Base-by-base conservation (phyloP, 2,113 vertebrate species). In the Benthochromis sp. region DNA sequence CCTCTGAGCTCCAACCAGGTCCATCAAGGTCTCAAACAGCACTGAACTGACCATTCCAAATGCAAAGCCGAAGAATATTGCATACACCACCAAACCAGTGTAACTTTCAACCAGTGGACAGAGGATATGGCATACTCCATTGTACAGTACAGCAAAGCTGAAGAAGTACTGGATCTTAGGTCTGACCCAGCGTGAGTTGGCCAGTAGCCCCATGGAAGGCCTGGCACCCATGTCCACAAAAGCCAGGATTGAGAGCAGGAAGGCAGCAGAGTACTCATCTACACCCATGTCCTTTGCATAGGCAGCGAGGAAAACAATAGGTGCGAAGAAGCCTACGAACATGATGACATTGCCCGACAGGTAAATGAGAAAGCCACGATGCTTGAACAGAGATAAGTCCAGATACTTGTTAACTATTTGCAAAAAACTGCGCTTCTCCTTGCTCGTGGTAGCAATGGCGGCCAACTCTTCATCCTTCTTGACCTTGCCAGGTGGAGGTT, bases 131-230 rank as follows among this genome's bases (percentile, higher is more conserved):
- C 98, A 99, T 24, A 99, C 24, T 0, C 99, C 99, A 38, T 97
- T 99, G 93, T 98, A 99, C 12, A 99, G 94, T 29, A 99, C 94
- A 2, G 98, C 97, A 83, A 98, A 97, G 93, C 98, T 97, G 88
- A 99, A 99, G 95, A 99, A 98, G 79, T 99, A 99, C 90, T 99
- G 98, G 90, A 99, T 99, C 89, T 91, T 97, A 85, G 98, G 98
- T 8, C 98, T 96, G 50, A 99, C 73, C 94, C 97, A 95, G 61
- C 93, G 97, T 1, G 98, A 97, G 94, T 99, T 99, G 84, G 98
- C 98, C 88, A 99, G 87, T 0, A 99, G 94, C 53, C 98, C 98
- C 96, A 97, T 98, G 27, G 96, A 95, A 43, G 98, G 98, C 79
- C 98, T 96, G 50, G 99, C 98, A 86, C 98, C 97, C 98, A 99